A percentile compares a stretch with the other conserved stretches of the same genome.
Evolutionary conservation across 1,140 invertebrate genomes (phyloP).

Genomic region (Brachionus rotundiformis): DNA sequence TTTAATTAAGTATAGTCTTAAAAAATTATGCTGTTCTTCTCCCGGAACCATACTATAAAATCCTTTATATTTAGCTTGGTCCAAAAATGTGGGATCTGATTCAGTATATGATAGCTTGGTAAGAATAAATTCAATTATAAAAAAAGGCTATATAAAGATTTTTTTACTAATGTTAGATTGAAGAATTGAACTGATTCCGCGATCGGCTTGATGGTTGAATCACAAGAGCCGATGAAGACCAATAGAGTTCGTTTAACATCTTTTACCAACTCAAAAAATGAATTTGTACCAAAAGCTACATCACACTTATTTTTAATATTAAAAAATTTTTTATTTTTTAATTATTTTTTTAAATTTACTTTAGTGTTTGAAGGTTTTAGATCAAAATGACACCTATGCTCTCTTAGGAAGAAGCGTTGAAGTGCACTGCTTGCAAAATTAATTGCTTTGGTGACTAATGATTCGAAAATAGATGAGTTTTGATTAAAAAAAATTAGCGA

Average conservation of each 20-base stretch:
- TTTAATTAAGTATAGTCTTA: constrained; percentile 79
- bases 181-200: constrained; percentile 51
- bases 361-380: not conserved
- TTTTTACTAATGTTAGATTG: constrained; percentile 43
- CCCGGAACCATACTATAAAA: constrained; percentile 70
- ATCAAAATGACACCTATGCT: not conserved
- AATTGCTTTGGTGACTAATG: not conserved
- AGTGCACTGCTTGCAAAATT: not conserved
- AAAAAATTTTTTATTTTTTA: not conserved
- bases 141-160: not conserved
- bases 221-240: constrained; percentile 41
- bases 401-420: not conserved
- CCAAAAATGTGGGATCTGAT: constrained; percentile 95
- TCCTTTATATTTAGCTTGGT: constrained; percentile 82
- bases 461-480: not conserved
- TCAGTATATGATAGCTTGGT: constrained; percentile 97
- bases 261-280: constrained; percentile 48
- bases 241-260: constrained; percentile 36
- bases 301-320: constrained; percentile 48
- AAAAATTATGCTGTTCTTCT: constrained; percentile 83
- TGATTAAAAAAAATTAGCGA: not conserved
- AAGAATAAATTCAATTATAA: no score
- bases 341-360: not conserved
- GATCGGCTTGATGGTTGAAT: constrained; percentile 36
- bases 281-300: constrained; percentile 45